Conservation (phyloP, 2,113 vertebrate species). For the Hydrochoerus hydrochaeris region DNA sequence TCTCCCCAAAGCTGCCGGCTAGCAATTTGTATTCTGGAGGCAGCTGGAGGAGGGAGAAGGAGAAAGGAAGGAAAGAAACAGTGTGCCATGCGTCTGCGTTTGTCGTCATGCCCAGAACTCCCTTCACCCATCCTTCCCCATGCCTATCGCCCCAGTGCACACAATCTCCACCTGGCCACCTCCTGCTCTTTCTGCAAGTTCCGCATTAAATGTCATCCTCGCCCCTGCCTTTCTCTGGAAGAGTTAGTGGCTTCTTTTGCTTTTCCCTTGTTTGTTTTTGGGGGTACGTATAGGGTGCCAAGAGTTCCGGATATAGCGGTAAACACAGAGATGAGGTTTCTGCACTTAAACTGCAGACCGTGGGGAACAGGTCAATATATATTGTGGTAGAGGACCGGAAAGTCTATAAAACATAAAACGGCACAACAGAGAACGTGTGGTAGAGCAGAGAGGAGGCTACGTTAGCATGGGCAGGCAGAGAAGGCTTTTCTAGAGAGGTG, state of each 20-base stretch:
- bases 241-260: not conserved
- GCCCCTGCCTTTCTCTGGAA: not conserved
- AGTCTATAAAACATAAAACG: not conserved
- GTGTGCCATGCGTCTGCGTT: not conserved
- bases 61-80: not conserved
- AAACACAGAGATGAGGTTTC: not conserved
- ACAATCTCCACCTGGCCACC: not conserved
- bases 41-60: not conserved
- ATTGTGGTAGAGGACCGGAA: not conserved
- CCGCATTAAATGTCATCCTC: not conserved
- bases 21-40: not conserved
- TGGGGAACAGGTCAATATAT: not conserved
- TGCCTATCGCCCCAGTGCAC: not conserved
- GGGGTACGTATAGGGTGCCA: not conserved
- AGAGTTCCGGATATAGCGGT: not conserved
- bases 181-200: not conserved
- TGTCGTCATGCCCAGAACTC: not conserved
- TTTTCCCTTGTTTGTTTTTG: not conserved
- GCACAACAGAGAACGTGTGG: too few species aligned
- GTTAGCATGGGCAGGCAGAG: not conserved
- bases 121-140: not conserved
- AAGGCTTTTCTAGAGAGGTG: not conserved
- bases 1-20: slow-evolving; percentile 13
- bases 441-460: not conserved
- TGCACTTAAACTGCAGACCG: not conserved